Evolutionary conservation across 1,140 invertebrate genomes (phyloP).

Genomic region (Conopomorpha cramerella): DNA sequence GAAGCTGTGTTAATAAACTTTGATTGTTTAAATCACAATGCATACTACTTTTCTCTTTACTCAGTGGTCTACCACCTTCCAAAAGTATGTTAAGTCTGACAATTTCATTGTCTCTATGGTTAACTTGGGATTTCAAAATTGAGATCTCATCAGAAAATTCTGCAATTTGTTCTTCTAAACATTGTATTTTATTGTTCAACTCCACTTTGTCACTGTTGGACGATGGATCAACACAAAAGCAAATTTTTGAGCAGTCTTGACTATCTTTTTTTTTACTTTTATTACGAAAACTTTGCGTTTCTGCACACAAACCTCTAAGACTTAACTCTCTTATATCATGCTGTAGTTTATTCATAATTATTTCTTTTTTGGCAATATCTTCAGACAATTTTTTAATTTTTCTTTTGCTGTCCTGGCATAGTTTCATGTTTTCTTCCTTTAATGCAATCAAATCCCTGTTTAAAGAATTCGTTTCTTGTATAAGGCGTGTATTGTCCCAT

Average conservation of each 20-base stretch:
- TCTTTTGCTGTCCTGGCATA: conserved; percentile 28
- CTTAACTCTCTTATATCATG: conserved; percentile 43
- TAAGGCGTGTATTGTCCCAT: conserved; percentile 71
- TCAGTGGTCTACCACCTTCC: conserved; percentile 66
- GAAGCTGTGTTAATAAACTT: conserved; percentile 52
- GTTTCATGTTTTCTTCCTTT: conserved; percentile 61
- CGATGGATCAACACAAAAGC: conserved; percentile 20
- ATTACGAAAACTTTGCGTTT: conserved; percentile 45
- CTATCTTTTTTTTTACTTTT: conserved; percentile 37
- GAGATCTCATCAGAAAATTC: conserved; percentile 36
- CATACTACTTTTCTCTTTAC: conserved; percentile 62
- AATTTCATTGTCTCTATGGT: conserved; percentile 67
- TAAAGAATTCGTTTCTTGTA: conserved; percentile 73
- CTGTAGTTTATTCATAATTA: conserved; percentile 39
- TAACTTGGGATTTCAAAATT: conserved; percentile 43
- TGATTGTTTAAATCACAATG: conserved; percentile 36
- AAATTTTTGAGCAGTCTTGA: conserved; percentile 22
- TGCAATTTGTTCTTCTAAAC: conserved; percentile 34
- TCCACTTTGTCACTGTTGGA: conserved; percentile 22
- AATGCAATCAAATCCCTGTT: conserved; percentile 69
- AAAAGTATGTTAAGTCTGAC: conserved; percentile 64
- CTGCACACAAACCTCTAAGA: conserved; percentile 45
- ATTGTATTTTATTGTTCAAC: conserved; percentile 21
- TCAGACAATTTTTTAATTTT: conserved; percentile 39
- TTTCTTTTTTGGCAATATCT: conserved; percentile 37